phyloP scores from a whole-genome alignment of 1,140 invertebrate species.

The Harlomillsia oculata region DNA sequence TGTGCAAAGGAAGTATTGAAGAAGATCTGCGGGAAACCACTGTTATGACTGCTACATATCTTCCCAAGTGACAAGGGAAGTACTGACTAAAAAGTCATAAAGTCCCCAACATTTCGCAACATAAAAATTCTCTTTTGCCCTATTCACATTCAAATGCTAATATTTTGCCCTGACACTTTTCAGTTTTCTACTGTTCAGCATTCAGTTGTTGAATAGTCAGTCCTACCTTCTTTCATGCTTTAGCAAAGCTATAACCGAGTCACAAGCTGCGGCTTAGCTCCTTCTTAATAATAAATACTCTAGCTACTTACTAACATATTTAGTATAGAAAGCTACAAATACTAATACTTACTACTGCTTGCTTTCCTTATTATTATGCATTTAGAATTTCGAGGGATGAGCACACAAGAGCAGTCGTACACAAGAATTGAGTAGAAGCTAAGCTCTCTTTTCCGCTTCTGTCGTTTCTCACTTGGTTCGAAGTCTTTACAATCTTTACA shows the following conservation, averaged over 20 bases:
- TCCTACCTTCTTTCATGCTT: too few species aligned
- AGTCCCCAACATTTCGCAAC: constrained; percentile 32
- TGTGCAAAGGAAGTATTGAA: constrained; percentile 14
- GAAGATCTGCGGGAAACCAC: constrained; percentile 30
- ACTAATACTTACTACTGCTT: too few species aligned
- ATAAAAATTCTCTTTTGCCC: constrained; percentile 24
- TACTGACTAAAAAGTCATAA: constrained; percentile 30
- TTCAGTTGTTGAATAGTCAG: background rate
- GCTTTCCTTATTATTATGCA: too few species aligned
- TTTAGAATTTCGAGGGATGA: too few species aligned
- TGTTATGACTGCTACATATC: constrained; percentile 24
- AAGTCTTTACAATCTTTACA: constrained; percentile 6
- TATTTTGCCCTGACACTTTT: constrained; percentile 21
- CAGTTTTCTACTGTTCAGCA: constrained; percentile 9
- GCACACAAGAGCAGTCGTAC: too few species aligned
- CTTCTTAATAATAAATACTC: too few species aligned
- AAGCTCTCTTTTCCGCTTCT: too few species aligned
- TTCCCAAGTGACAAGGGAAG: constrained; percentile 23
- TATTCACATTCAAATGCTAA: constrained; percentile 32
- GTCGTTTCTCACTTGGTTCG: background rate
- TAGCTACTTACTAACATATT: too few species aligned
- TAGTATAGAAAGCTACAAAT: too few species aligned
- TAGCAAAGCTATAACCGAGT: too few species aligned
- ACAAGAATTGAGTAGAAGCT: too few species aligned
- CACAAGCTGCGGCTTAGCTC: too few species aligned